A percentile compares a stretch with the other conserved stretches of the same genome.
Evolutionary conservation across 35 echinoderm and acorn worm species (phyloP).

Genomic region (Chiridota heheva): DNA sequence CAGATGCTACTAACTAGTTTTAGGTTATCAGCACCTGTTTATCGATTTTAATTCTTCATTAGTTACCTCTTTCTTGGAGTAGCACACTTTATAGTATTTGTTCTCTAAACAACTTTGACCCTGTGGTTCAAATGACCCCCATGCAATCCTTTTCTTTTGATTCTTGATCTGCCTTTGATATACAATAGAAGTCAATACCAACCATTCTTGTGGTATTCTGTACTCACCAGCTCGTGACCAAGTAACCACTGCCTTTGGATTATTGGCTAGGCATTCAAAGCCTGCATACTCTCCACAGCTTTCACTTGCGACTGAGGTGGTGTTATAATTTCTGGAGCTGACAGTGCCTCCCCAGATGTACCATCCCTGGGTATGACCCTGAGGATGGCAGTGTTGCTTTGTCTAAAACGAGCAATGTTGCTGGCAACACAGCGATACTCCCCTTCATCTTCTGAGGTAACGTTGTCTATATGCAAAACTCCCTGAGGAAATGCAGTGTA

Average conservation of each 20-base stretch:
- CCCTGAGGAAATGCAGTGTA: slow-evolving; percentile 21
- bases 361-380: slow-evolving; percentile 5
- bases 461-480: slow-evolving; percentile 32
- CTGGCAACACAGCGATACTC: slow-evolving; percentile 21
- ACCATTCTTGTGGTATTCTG: no score
- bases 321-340: slow-evolving; percentile 11
- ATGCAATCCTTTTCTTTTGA: no score
- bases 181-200: no score
- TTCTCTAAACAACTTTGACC: no score
- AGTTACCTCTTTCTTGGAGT: no score
- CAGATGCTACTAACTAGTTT: no score
- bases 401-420: slow-evolving; percentile 16
- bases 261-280: slow-evolving; percentile 31
- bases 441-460: slow-evolving; percentile 15
- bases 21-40: no score
- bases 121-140: no score
- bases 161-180: no score
- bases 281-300: slow-evolving; percentile 35
- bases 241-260: slow-evolving; percentile 3
- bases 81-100: no score
- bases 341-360: slow-evolving; percentile 1
- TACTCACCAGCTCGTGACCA: slow-evolving; percentile 25
- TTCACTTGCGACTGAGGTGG: slow-evolving; percentile 1
- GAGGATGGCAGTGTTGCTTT: slow-evolving; percentile 11
- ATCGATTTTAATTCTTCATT: no score